These are phyloP conservation scores for Dallia pectoralis DNA, from an alignment of 2,797 vertebrate genomes.

Conservation along the genomic window DNA sequence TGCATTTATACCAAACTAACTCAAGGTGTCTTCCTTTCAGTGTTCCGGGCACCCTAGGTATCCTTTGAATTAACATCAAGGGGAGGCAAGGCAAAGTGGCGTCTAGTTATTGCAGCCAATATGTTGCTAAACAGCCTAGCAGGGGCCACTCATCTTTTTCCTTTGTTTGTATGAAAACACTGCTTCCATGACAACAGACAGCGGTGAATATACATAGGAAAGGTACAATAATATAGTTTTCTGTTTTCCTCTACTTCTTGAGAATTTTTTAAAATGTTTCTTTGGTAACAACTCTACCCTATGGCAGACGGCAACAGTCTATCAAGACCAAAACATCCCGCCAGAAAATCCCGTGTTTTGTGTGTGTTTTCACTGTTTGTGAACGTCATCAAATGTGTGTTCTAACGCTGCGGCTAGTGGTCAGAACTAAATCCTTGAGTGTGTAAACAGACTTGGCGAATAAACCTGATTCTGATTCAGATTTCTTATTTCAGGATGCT, in stretches of 20 bases:
- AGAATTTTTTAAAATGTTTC: neutral
- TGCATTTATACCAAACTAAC: conserved; percentile 8
- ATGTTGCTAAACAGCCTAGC: conserved; percentile 13
- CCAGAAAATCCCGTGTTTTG: too few species aligned
- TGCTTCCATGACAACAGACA: conserved; percentile 13
- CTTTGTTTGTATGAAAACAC: conserved; percentile 6
- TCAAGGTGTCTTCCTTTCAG: neutral
- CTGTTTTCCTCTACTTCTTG: neutral
- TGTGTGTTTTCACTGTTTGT: too few species aligned
- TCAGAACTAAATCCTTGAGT: too few species aligned
- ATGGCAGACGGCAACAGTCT: too few species aligned
- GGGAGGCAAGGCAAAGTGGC: neutral
- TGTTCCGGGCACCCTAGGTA: conserved; percentile 28
- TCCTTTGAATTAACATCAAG: neutral
- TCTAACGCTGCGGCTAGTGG: too few species aligned
- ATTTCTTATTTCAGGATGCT: too few species aligned
- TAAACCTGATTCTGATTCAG: too few species aligned
- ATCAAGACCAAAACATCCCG: too few species aligned
- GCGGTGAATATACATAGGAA: neutral
- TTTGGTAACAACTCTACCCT: too few species aligned
- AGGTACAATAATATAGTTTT: neutral
- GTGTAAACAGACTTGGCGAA: too few species aligned
- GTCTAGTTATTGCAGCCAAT: conserved; percentile 19
- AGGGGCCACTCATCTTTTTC: neutral
- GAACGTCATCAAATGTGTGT: too few species aligned